Conservation (phyloP, 2,888 invertebrate species). For the Plebejus anna region DNA sequence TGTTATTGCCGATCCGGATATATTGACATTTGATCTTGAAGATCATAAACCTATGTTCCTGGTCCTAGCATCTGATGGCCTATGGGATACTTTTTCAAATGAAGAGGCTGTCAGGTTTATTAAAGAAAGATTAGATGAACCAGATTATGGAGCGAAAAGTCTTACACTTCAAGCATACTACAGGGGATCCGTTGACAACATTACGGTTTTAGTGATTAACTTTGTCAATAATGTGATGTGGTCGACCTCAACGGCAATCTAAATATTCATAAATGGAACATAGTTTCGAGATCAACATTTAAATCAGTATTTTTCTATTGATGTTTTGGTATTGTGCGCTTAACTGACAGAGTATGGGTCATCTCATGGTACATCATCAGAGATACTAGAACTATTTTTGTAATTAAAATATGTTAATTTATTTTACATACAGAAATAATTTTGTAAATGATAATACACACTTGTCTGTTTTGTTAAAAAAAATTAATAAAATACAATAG, state of each 20-base stretch:
- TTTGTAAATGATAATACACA: not conserved
- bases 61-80: conserved; percentile 95
- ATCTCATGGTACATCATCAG: conserved; percentile 5
- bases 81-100: conserved; percentile 97
- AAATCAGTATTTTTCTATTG: conserved; percentile 25
- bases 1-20: conserved; percentile 97
- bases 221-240: conserved; percentile 76
- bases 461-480: not conserved
- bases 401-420: conserved; percentile 18
- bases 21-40: conserved; percentile 92
- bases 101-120: conserved; percentile 96
- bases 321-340: not conserved
- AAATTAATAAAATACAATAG: not conserved
- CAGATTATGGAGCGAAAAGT: conserved; percentile 94
- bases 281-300: conserved; percentile 15
- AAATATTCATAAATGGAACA: not conserved
- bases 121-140: conserved; percentile 90
- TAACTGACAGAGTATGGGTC: conserved; percentile 1
- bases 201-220: conserved; percentile 94
- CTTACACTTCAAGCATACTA: conserved; percentile 94
- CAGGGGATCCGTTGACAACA: conserved; percentile 96
- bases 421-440: not conserved
- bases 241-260: conserved; percentile 4
- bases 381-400: conserved; percentile 23
- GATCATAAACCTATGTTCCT: conserved; percentile 94